Percentiles rank a stretch among this genome's conserved stretches.
These are phyloP conservation scores for Baryphthengus martii DNA, from an alignment of 2,113 vertebrate species.

Conservation along the genomic window DNA sequence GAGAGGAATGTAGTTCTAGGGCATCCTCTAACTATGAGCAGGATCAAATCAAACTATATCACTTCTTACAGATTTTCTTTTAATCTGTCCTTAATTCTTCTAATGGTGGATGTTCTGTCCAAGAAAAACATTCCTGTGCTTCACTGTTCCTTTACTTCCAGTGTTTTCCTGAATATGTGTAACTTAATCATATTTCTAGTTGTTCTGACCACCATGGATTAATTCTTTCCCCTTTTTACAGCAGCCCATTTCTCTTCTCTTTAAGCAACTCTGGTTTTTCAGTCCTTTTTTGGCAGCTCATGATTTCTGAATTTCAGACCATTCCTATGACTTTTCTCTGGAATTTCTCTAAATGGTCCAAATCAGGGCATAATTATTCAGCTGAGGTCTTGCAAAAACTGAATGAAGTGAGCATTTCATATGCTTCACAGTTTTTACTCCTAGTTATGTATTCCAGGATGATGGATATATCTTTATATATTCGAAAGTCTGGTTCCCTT, in stretches of 20 bases:
- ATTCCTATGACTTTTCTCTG: conserved; percentile 17
- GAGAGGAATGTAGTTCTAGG: not conserved
- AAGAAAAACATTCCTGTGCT: conserved; percentile 18
- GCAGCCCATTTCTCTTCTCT: conserved; percentile 37
- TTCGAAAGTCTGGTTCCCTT: not conserved
- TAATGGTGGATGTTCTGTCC: not conserved
- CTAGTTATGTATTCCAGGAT: not conserved
- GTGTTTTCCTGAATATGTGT: not conserved
- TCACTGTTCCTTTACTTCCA: not conserved
- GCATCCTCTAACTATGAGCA: not conserved
- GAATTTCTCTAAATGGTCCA: conserved; percentile 32
- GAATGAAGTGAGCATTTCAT: conserved; percentile 17
- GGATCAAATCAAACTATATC: not conserved
- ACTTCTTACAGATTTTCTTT: not conserved
- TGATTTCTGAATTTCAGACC: conserved; percentile 10
- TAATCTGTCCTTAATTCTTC: conserved; percentile 14
- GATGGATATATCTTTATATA: not conserved
- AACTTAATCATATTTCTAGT: conserved; percentile 26
- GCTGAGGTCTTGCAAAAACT: conserved; percentile 23
- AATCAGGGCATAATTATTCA: not conserved
- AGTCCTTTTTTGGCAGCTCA: conserved; percentile 12
- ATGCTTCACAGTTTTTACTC: not conserved
- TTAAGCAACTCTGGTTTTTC: not conserved
- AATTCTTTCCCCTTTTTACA: conserved; percentile 21
- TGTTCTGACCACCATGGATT: conserved; percentile 14